phyloP scores from a whole-genome alignment of 2,888 invertebrate genomes.

The Hetaerina titia region DNA sequence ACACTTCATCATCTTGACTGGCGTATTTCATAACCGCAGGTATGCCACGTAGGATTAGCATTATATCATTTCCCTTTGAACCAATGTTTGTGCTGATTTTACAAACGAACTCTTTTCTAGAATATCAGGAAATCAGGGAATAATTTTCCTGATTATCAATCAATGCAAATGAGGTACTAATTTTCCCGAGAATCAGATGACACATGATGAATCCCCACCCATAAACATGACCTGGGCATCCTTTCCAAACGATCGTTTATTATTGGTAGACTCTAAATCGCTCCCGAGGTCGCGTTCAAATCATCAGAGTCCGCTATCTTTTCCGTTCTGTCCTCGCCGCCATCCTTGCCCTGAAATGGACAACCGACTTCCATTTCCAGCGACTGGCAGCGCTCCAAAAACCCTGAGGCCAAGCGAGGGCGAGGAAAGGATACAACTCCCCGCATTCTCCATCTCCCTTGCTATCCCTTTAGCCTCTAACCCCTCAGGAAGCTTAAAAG shows the following conservation, averaged over 20 bases:
- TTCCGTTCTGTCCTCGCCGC: neutral
- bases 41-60: neutral
- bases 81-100: neutral
- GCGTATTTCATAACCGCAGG: neutral
- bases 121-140: neutral
- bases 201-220: too few species aligned
- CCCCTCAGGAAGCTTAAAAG: neutral
- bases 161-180: too few species aligned
- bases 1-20: too few species aligned
- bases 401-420: neutral
- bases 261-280: neutral
- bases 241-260: too few species aligned
- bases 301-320: neutral
- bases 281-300: neutral
- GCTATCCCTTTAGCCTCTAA: neutral
- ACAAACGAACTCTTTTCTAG: neutral
- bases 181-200: too few species aligned
- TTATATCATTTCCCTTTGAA: neutral
- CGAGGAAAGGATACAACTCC: neutral
- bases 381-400: constrained; percentile 36
- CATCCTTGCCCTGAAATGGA: neutral
- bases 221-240: too few species aligned
- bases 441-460: neutral
- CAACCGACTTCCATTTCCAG: neutral
- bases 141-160: too few species aligned